Base-by-base conservation (phyloP, 2,888 invertebrate genomes). In the Myathropa florea region DNA sequence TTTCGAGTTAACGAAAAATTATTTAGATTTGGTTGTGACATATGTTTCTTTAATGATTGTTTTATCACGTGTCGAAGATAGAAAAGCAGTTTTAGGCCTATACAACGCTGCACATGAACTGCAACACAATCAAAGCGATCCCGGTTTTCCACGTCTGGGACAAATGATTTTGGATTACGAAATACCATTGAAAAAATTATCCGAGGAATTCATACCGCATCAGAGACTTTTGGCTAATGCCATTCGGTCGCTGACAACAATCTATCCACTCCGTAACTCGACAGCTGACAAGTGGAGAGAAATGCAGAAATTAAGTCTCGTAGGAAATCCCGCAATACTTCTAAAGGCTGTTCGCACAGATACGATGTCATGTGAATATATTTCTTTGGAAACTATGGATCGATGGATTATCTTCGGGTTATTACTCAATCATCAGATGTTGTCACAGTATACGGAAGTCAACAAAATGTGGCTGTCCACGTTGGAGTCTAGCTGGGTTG, bases 131-230 rank as follows among this genome's bases (percentile, higher is more conserved):
- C 96, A 97, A 90, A 96, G 97, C 73, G 98, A 98, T 92, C 94
- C 95, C 18, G 98, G 97, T 90, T 99, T 99, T 92, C 99, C 99
- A 4, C 95, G 99, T 14, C 94, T 99, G 65, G 99, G 99, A 0
- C 98, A 98, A 93, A 96, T 99, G 96, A 98, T 99, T 87, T 95
- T 99, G 89, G 99, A 99, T 91, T 99, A 99, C 93, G 99, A 99
- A 92, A 95, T 96, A 57, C 99, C 99, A 0, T 93, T 99, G 83
- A 98, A 97, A 91, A 99, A 98, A 91, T 94, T 99, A 0, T 96
- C 97, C 0, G 99, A 99, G 91, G 99, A 99, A 92, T 99, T 99
- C 93, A 95, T 97, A 39, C 98, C 99, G 0, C 98, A 99, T 92
- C 96, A 97, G 71, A 96, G 98, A 91, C 93, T 98, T 6, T 92